Conservation (phyloP, 1,140 invertebrate genomes). For the Plectrocnemia conspersa region DNA sequence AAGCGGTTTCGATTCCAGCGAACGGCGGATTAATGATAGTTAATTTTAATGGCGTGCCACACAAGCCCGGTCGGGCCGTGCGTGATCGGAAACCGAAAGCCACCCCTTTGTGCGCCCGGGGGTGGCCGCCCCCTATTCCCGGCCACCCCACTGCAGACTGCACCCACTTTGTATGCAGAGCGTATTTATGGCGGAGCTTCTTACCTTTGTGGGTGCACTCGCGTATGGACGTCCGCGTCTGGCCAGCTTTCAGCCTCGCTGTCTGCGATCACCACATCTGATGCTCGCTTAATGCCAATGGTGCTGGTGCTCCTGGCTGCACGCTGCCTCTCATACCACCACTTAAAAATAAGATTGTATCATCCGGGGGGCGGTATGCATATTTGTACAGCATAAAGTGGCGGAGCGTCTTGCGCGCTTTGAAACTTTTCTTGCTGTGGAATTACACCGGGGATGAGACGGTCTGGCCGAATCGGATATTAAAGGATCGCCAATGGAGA, state of each 20-base stretch:
- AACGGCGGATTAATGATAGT: slow-evolving; percentile 30
- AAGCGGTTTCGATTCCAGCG: too few species aligned
- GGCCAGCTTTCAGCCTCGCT: slow-evolving; percentile 6
- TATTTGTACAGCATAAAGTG: too few species aligned
- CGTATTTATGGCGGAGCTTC: slow-evolving; percentile 28
- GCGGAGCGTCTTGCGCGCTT: too few species aligned
- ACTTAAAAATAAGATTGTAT: slow-evolving; percentile 7
- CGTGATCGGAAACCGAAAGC: slow-evolving; percentile 30
- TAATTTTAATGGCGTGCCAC: slow-evolving; percentile 31
- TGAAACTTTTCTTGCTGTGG: too few species aligned
- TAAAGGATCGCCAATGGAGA: too few species aligned
- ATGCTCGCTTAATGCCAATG: slow-evolving; percentile 1
- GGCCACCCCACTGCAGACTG: slow-evolving; percentile 19
- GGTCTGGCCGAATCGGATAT: too few species aligned
- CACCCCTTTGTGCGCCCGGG: background rate
- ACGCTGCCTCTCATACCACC: background rate
- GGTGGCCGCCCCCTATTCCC: background rate
- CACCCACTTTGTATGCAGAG: slow-evolving; percentile 31
- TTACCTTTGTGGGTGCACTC: slow-evolving; percentile 17
- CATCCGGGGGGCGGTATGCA: too few species aligned
- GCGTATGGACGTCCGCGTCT: slow-evolving; percentile 8
- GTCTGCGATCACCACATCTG: slow-evolving; percentile 4
- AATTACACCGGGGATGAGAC: too few species aligned
- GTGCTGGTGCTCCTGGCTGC: too few species aligned
- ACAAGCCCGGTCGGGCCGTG: slow-evolving; percentile 16